phyloP scores from a whole-genome alignment of 1,140 invertebrate species.

The Myzus persicae region DNA sequence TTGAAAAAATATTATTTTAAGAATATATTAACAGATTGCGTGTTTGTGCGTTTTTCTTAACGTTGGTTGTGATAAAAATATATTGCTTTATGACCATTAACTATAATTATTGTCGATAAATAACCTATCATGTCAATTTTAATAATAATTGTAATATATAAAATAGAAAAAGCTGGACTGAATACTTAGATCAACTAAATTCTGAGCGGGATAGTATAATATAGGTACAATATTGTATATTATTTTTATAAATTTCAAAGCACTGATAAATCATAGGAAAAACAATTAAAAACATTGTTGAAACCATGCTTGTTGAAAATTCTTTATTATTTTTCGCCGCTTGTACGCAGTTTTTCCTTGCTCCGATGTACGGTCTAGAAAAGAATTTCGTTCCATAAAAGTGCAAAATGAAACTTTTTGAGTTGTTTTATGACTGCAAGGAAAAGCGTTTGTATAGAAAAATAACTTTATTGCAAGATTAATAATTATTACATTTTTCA shows the following conservation, averaged over 20 bases:
- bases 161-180: neutral
- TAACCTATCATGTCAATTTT: neutral
- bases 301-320: neutral
- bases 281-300: neutral
- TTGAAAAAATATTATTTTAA: neutral
- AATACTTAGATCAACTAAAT: neutral
- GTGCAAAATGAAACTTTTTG: neutral
- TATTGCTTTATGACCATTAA: neutral
- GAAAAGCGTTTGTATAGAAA: neutral
- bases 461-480: neutral
- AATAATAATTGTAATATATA: neutral
- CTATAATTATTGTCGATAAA: neutral
- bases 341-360: neutral
- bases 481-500: neutral
- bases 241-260: neutral
- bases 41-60: neutral
- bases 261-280: neutral
- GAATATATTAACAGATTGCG: neutral
- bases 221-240: neutral
- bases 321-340: neutral
- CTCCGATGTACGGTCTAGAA: neutral
- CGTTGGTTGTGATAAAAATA: neutral
- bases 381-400: neutral
- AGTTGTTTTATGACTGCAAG: neutral
- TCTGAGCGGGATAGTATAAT: neutral